phyloP scores from a whole-genome alignment of 1,140 invertebrate species.

The Helicoverpa zea region DNA sequence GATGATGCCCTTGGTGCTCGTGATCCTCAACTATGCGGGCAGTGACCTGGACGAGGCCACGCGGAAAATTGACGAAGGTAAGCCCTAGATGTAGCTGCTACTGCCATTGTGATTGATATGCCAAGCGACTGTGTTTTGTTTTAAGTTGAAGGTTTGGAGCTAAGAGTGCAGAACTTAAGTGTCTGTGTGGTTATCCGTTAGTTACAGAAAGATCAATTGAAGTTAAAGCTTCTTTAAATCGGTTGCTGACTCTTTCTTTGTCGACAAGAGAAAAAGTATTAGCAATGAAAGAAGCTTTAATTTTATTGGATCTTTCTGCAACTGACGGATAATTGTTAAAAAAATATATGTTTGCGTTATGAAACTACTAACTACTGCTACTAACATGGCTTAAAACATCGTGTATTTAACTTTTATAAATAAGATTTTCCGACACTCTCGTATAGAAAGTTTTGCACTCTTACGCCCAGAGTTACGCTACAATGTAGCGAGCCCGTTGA shows the following conservation, averaged over 20 bases:
- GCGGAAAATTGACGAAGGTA: constrained; percentile 91
- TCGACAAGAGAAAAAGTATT: too few species aligned
- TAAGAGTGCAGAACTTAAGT: neutral
- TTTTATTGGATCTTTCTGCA: too few species aligned
- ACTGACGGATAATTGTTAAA: too few species aligned
- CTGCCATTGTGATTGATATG: constrained; percentile 32
- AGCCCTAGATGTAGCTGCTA: constrained; percentile 57
- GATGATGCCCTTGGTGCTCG: constrained; percentile 91
- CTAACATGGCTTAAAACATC: too few species aligned
- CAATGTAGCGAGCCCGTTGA: constrained; percentile 7
- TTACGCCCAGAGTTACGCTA: neutral
- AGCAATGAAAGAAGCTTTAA: too few species aligned
- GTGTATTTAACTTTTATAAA: too few species aligned
- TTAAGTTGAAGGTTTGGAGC: neutral
- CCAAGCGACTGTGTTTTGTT: neutral
- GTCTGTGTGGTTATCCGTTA: too few species aligned
- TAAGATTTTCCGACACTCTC: neutral
- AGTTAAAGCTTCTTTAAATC: too few species aligned
- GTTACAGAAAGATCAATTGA: too few species aligned
- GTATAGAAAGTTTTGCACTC: neutral
- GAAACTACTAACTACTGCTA: too few species aligned
- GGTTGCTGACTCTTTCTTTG: too few species aligned
- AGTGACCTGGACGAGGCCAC: constrained; percentile 90
- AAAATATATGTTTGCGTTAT: too few species aligned
- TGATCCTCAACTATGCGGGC: constrained; percentile 90